Conservation (phyloP, 2,888 invertebrate genomes). For the Metacarcinus magister region DNA sequence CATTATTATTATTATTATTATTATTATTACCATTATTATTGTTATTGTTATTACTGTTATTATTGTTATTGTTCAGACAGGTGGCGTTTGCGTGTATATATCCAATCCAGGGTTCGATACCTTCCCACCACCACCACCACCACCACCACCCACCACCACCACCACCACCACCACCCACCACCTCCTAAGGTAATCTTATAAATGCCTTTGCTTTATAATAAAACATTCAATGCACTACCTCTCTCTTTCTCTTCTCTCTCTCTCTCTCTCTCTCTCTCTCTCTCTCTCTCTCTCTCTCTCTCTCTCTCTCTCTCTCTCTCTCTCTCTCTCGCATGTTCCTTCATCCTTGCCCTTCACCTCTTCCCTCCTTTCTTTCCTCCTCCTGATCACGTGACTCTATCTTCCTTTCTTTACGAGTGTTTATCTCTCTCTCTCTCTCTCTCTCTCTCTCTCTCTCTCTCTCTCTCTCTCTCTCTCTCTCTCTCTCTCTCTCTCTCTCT, state of each 20-base stretch:
- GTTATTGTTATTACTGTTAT: too few species aligned
- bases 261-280: not conserved
- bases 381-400: too few species aligned
- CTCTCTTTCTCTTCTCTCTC: not conserved
- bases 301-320: not conserved
- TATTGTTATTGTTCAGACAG: too few species aligned
- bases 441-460: conserved; percentile 64
- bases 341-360: too few species aligned
- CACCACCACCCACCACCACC: not conserved
- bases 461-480: conserved; percentile 65
- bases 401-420: too few species aligned
- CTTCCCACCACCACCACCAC: not conserved
- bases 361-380: too few species aligned
- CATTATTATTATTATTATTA: too few species aligned
- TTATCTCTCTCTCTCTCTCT: conserved; percentile 33
- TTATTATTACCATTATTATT: too few species aligned
- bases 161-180: not conserved
- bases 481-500: conserved; percentile 51
- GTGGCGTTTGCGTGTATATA: too few species aligned
- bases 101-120: not conserved
- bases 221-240: not conserved
- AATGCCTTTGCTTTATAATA: too few species aligned
- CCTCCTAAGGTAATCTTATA: too few species aligned
- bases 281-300: not conserved
- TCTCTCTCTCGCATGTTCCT: not conserved